phyloP scores from a whole-genome alignment of 2,797 vertebrate species.

The Nyctibius grandis region DNA sequence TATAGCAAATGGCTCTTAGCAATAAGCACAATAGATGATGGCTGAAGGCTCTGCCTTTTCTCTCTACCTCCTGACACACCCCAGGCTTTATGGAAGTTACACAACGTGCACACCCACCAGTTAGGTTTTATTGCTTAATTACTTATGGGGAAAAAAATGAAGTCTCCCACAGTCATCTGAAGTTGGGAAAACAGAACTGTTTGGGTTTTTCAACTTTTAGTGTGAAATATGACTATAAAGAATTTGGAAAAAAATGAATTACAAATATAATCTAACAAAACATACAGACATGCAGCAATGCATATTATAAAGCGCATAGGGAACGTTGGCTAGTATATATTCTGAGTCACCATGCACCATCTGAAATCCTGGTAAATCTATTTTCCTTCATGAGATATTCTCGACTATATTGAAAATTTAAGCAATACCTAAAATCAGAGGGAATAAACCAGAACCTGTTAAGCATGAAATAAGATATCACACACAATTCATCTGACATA shows the following conservation, averaged over 20 bases:
- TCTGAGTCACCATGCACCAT: not conserved
- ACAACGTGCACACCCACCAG: conserved; percentile 13
- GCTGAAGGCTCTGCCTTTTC: conserved; percentile 34
- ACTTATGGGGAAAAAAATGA: conserved; percentile 31
- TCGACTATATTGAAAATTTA: not conserved
- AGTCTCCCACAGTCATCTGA: conserved; percentile 15
- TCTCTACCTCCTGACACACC: not conserved
- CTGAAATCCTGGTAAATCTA: not conserved
- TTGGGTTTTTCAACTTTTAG: not conserved
- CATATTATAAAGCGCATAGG: not conserved
- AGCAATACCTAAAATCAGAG: not conserved
- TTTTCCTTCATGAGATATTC: not conserved
- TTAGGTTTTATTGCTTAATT: conserved; percentile 56
- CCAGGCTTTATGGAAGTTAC: conserved; percentile 28
- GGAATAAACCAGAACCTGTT: not conserved
- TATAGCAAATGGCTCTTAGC: not conserved
- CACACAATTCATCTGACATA: not conserved
- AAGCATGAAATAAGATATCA: not conserved
- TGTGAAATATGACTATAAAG: not conserved
- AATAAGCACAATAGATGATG: not conserved
- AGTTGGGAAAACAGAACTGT: not conserved
- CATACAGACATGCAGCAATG: not conserved
- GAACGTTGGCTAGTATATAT: not conserved
- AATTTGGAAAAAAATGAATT: not conserved
- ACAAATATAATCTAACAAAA: not conserved